Base-by-base conservation (phyloP, 2,797 vertebrate genomes). In the Oreochromis mossambicus region DNA sequence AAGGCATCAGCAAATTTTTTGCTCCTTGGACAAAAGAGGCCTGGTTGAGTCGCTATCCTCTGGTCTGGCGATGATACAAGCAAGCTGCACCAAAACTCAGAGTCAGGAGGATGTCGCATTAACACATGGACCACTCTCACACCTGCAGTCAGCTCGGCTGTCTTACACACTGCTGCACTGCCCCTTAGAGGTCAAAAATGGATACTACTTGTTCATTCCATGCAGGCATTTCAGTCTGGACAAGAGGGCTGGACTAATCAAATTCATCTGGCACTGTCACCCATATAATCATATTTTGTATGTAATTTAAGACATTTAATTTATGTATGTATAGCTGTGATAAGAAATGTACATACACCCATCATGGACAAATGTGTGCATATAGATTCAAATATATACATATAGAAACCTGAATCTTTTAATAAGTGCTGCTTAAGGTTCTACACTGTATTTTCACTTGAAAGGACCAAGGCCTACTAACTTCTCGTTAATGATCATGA, bases 41-140 rank as follows among this genome's bases (percentile, higher is more conserved):
- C 70, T 26, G 58, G 8, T 9, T 68, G 54, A 10, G 46, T 85
- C 43, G 3, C 63, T 76, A 70, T 81, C 32, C 81, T 77, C 21
- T 24, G 50, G 79, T 66, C 54, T 50, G 83, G 55, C 43, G 48
- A 36, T 38, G 83, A 85, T 36, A 75, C 77, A 82, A 55, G 63
- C 50, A 12, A 84, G 79, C 86, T 90, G 91, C 89, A 92, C 50
- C 86, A 91, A 51, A 86, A 81, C 85, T 70, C 8, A 15, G 73
- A 88, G 82, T 56, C 21, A 41, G 52, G 83, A 87, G 84, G 89
- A 90, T 94, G 92, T 93, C 89, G 91, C 93, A 94, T 93, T 87
- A 91, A 92, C 86, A 89, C 90, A 80, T 8, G 73, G 77, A 82
- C 85, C 85, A 54, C 84, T 88, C 86, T 84, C 63, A 81, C 86